A percentile compares a stretch with the other conserved stretches of the same genome.
Evolutionary conservation across 2,113 vertebrate species (phyloP).

Genomic region (Eolophus roseicapilla): DNA sequence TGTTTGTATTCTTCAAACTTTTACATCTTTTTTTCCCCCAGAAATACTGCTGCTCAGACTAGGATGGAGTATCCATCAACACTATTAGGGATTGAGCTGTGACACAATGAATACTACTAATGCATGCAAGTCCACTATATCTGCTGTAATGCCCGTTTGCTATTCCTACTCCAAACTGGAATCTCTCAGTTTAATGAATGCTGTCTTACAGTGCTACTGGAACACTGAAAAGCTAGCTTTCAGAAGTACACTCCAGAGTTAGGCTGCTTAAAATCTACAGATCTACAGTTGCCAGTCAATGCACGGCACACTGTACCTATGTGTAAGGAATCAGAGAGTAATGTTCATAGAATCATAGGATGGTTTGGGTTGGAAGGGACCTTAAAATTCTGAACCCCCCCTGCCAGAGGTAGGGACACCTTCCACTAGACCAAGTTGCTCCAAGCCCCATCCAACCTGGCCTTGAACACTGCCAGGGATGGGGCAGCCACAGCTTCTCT

Average conservation of each 20-base stretch:
- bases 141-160: background rate
- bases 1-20: background rate
- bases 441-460: background rate
- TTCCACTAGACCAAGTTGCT: background rate
- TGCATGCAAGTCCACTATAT: background rate
- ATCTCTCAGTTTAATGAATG: background rate
- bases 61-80: background rate
- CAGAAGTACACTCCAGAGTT: background rate
- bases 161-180: background rate
- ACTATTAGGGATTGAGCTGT: background rate
- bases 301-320: background rate
- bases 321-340: background rate
- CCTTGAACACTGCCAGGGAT: background rate
- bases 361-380: background rate
- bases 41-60: background rate
- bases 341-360: background rate
- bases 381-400: background rate
- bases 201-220: background rate
- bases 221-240: background rate
- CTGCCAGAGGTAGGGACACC: background rate
- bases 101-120: background rate
- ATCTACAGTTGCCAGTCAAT: background rate
- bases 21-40: background rate
- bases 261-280: background rate
- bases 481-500: background rate